Base-by-base conservation (phyloP, 1,140 invertebrate species). In the Drosophila melanica region DNA sequence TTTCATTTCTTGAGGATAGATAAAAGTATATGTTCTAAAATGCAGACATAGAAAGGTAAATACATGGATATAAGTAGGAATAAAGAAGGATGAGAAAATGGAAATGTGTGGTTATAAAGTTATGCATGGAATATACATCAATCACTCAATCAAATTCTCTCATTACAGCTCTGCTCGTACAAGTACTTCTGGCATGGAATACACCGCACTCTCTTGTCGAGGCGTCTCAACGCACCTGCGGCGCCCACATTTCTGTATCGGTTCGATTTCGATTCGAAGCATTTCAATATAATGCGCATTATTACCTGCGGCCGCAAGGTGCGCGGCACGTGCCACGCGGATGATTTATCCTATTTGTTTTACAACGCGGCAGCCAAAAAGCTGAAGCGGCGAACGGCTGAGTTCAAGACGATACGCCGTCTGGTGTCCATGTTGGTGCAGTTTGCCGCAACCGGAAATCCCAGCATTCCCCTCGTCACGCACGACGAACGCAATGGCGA, bases 321-420 rank as follows among this genome's bases (percentile, higher is more conserved):
- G 58, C 89, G 90, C 6, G 90, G 90, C 64, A 93, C 93, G n/a
- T 93, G 92, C 71, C 95, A 95, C 81, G 94, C 92, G 0, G 95
- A 95, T 71, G 95, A 95, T 77, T 64, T 95, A 4, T 94, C 94
- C 59, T 95, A 95, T 87, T 73, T 95, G 41, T 95, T 95, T 79
- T 92, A 93, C 75, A 93, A 92, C 65, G 86, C 79, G 57, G 82
- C 93, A 23, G 93, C 92, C 45, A 82, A 90, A 33, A 93, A 93
- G 65, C 75, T 92, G 53, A 91, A 92, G 58, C 72, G 75, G 1
- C 90, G 79, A 47, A 80, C 90, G 8, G 85, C 77, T 20, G 92
- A 90, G 63, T 92, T 92, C 27, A 89, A 81, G 77, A 85, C 92
- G 10, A 93, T 93, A 53, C 68, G 71, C 10, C 86, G 90, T 3